Base-by-base conservation (phyloP, 2,888 invertebrate species). In the Harmothoe impar region DNA sequence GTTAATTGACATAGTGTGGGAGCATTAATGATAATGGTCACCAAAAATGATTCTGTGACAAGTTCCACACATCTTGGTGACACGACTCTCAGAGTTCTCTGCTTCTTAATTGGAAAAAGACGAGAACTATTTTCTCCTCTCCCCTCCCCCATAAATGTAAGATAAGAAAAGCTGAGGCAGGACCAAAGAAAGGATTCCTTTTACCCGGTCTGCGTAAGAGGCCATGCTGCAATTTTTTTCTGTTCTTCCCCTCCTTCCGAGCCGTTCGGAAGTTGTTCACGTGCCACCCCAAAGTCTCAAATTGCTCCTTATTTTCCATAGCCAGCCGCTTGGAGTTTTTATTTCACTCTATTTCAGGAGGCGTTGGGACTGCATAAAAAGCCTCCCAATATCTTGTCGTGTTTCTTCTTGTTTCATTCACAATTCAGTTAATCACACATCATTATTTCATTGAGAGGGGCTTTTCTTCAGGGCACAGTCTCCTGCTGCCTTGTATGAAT, bases 301-400 rank as follows among this genome's bases (percentile, higher is more conserved):
- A 68, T 68, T 68, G 68, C 68, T 68, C 68, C 68, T 68, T 68
- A 68, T 68, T 68, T 68, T 12, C n/a, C 68, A 68, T n/a, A n/a
- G n/a, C 68, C 68, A 7, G n/a, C n/a, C n/a, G 68, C 68, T n/a
- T 12, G 17, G 17, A 15, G 5, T 68, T 68, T 68, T 68, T 68
- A 20, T 20, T 68, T n/a, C 68, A 68, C 68, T 68, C 68, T 68
- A 68, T 68, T 68, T 68, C 68, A 68, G 68, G 5, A 5, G 15
- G n/a, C n/a, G n/a, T n/a, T n/a, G n/a, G n/a, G 68, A 17, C 10
- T 17, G 17, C 54, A 15, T 15, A 52, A 29, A 77, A 77, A 10
- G 5, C 5, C n/a, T n/a, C 31, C 31, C 77, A 77, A 77, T 77
- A 77, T 77, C 77, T 77, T 29, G 29, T 15, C 31, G 1, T 33